phyloP scores from a whole-genome alignment of 64 coral and sea anemone species.

The Montipora sp. region DNA sequence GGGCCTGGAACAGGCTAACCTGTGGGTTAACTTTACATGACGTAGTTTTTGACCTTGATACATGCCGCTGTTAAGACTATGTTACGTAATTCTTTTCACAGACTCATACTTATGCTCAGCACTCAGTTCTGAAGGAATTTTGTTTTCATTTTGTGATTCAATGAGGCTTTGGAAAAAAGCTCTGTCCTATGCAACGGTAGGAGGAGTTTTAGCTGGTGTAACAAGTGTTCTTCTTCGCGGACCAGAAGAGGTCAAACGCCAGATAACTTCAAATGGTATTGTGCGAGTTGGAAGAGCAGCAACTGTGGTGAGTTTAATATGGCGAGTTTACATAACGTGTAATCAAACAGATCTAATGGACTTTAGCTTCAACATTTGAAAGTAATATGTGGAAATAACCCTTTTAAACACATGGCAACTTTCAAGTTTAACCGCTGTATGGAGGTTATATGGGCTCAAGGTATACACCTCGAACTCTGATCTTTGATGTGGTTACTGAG shows the following conservation, averaged over 20 bases:
- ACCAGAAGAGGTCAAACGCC: slow-evolving; percentile 41
- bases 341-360: no score
- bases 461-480: no score
- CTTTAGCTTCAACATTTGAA: no score
- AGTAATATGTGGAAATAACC: no score
- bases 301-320: slow-evolving; percentile 16
- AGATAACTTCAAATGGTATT: slow-evolving; percentile 53
- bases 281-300: slow-evolving; percentile 57
- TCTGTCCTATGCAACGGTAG: background rate
- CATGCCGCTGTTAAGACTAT: background rate
- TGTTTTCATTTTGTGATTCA: background rate
- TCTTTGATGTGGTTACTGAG: no score
- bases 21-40: background rate
- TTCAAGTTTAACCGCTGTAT: no score
- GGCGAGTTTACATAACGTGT: no score
- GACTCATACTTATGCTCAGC: no score
- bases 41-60: background rate
- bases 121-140: no score
- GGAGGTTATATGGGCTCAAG: no score
- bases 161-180: slow-evolving; percentile 24
- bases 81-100: slow-evolving; percentile 12
- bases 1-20: no score
- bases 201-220: slow-evolving; percentile 6
- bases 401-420: no score
- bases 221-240: background rate